Percentiles rank a stretch among this genome's conserved stretches.
phyloP scores from a whole-genome alignment of 2,797 vertebrate genomes.

The Semaprochilodus insignis region DNA sequence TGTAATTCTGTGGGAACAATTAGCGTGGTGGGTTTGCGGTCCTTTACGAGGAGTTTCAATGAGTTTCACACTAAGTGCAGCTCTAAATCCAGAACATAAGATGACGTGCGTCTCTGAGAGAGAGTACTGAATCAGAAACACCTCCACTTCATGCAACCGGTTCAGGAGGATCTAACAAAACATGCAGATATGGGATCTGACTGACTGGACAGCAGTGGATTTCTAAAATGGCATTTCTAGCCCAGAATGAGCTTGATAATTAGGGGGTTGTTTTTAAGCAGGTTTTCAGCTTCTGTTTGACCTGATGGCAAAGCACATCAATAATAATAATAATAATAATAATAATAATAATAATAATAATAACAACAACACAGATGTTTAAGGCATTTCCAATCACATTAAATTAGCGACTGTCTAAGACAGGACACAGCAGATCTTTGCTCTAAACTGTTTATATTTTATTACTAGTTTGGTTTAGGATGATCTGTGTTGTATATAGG shows the following conservation, averaged over 20 bases:
- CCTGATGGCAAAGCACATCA: not conserved
- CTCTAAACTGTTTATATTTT: no score
- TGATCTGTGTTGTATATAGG: no score
- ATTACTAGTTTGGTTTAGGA: no score
- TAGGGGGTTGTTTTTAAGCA: not conserved
- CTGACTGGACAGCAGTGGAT: no score
- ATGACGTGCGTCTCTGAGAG: slow-evolving; percentile 37
- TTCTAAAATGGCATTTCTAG: not conserved
- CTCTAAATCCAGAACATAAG: slow-evolving; percentile 46
- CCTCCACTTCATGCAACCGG: slow-evolving; percentile 26
- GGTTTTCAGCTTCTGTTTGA: not conserved
- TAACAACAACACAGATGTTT: not conserved
- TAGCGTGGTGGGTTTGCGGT: slow-evolving; percentile 36
- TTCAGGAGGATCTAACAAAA: not conserved
- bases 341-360: not conserved
- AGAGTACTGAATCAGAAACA: slow-evolving; percentile 19
- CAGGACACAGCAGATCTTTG: no score
- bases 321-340: not conserved
- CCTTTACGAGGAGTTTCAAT: slow-evolving; percentile 44
- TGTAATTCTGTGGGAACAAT: slow-evolving; percentile 35
- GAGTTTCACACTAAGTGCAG: slow-evolving; percentile 36
- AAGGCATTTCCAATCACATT: no score
- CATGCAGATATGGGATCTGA: not conserved
- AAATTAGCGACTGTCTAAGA: no score
- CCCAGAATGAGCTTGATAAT: not conserved